phyloP scores from a whole-genome alignment of 2,113 vertebrate genomes.

The Boulengeromyrus knoepffleri region DNA sequence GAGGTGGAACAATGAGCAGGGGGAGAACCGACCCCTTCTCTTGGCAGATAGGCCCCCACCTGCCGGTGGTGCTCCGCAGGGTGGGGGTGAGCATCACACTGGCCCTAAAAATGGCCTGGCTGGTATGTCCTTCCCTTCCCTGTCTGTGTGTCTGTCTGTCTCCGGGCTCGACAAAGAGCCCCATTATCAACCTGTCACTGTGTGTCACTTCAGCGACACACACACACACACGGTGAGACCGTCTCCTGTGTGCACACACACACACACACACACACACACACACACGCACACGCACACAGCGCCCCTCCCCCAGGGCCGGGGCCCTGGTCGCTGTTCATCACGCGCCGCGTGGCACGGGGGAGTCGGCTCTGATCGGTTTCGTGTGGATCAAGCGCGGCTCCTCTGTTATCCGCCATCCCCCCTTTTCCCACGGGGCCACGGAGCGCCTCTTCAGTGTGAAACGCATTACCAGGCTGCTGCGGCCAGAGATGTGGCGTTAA shows the following conservation, averaged over 20 bases:
- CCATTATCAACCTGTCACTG: slow-evolving; percentile 64
- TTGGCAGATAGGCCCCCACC: slow-evolving; percentile 11
- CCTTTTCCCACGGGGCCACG: slow-evolving; percentile 35
- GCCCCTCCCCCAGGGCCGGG: slow-evolving; percentile 17
- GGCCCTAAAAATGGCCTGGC: slow-evolving; percentile 50
- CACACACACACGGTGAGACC: background rate
- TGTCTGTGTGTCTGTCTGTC: background rate
- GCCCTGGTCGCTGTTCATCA: background rate
- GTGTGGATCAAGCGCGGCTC: slow-evolving; percentile 29
- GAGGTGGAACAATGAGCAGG: background rate
- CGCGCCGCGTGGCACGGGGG: background rate
- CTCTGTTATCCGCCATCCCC: slow-evolving; percentile 34
- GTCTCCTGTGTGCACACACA: background rate
- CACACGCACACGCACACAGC: background rate
- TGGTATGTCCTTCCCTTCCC: slow-evolving; percentile 38
- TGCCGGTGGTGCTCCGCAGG: background rate
- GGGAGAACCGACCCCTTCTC: background rate
- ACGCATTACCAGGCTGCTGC: slow-evolving; percentile 43
- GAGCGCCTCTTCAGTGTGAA: slow-evolving; percentile 51
- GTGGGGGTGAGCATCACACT: slow-evolving; percentile 37
- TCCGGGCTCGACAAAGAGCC: slow-evolving; percentile 40
- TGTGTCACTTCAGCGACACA: slow-evolving; percentile 25
- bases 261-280: background rate
- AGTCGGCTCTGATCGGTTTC: slow-evolving; percentile 43
- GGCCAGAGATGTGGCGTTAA: slow-evolving; percentile 13